Conservation (phyloP, 1,140 invertebrate species). For the Lepidostoma basale region DNA sequence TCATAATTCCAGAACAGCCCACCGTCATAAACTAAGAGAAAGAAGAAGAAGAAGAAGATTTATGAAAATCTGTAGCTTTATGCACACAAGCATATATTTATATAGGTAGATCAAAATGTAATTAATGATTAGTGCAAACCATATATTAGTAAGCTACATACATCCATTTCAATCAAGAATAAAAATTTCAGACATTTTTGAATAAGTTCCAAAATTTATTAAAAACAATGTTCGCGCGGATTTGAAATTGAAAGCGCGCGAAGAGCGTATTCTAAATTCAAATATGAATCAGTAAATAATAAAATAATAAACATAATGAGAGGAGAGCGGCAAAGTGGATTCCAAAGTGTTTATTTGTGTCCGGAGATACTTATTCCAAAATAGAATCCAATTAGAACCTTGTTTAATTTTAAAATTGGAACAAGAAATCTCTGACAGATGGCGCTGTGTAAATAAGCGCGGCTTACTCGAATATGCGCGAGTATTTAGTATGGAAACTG, state of each 20-base stretch:
- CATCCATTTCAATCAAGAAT: too few species aligned
- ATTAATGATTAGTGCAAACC: too few species aligned
- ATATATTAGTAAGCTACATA: too few species aligned
- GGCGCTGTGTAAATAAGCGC: constrained; percentile 55
- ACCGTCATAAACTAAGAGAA: too few species aligned
- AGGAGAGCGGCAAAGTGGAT: constrained; percentile 42
- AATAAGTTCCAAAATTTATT: neutral
- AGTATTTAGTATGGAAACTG: neutral
- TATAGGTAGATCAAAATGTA: too few species aligned
- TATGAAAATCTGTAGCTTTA: too few species aligned
- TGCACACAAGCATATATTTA: too few species aligned
- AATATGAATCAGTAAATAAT: constrained; percentile 44
- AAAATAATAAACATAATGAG: constrained; percentile 46
- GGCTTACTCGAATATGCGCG: neutral
- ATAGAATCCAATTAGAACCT: constrained; percentile 59
- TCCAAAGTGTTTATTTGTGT: constrained; percentile 45
- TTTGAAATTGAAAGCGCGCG: constrained; percentile 3
- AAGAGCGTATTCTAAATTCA: constrained; percentile 35
- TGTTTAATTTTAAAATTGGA: constrained; percentile 58
- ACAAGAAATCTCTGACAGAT: constrained; percentile 59
- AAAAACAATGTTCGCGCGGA: neutral
- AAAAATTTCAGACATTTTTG: neutral
- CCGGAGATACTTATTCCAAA: constrained; percentile 50
- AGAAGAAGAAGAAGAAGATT: too few species aligned
- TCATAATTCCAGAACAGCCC: too few species aligned